phyloP scores from a whole-genome alignment of 2,888 invertebrate genomes.

The Molorchus minor region DNA sequence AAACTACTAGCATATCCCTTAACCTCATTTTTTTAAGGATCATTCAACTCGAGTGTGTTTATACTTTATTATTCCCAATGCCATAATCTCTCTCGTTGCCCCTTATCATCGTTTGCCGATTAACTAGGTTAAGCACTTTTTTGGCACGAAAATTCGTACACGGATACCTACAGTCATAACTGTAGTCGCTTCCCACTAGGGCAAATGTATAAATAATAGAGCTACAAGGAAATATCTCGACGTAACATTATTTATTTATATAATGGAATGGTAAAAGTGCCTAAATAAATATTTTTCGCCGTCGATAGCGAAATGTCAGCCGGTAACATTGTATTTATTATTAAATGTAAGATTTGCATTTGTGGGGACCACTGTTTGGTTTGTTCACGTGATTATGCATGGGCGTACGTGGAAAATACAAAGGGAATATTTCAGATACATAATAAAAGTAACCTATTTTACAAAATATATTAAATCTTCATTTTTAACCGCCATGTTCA shows the following conservation, averaged over 20 bases:
- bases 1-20: too few species aligned
- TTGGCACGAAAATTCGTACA: not conserved
- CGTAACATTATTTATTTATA: slow-evolving; percentile 1
- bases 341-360: slow-evolving; percentile 10
- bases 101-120: not conserved
- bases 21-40: too few species aligned
- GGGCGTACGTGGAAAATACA: not conserved
- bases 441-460: not conserved
- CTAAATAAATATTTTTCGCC: slow-evolving; percentile 15
- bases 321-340: not conserved
- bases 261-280: slow-evolving; percentile 5
- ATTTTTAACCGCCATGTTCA: not conserved
- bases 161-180: too few species aligned
- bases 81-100: not conserved
- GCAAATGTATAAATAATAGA: not conserved
- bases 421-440: not conserved
- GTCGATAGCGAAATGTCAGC: not conserved
- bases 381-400: not conserved
- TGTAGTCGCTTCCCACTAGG: not conserved
- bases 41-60: slow-evolving; percentile 6
- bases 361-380: not conserved
- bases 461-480: not conserved
- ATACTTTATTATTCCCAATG: slow-evolving; percentile 1
- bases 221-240: not conserved
- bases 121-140: not conserved